Evolutionary conservation across 1,140 invertebrate species (phyloP), one percentile per base, ranked within the genome.

Genomic region (Trachymyrmex septentrionalis): DNA sequence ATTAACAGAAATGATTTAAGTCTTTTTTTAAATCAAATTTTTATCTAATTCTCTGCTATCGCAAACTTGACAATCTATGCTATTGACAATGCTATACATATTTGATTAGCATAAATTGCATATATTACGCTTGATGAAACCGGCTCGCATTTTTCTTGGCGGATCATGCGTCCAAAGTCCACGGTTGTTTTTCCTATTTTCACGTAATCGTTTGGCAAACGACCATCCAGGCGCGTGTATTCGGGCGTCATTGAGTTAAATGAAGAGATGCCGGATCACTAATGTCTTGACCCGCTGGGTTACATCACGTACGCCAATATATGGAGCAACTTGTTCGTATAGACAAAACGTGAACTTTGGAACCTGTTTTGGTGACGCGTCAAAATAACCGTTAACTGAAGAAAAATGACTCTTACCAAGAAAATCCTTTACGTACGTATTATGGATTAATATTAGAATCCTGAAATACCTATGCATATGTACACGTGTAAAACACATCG

Each of bases 171-270:
- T 72, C 1, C 88, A 84, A 90, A 90, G 87, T 90, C 87, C 88
- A 87, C 30, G 3, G 48, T 81, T 72, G 66, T 84, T 84, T 87
- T 88, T 77, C 24, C 72, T 78, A 88, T 82, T 89, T 89, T 50
- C 50, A 57, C 24, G 50, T 55, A 50, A 34, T 71, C 72, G 30
- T 84, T 90, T 73, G 85, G 78, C 72, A 63, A 73, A 72, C 69
- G 48, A 27, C 9, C 24, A 44, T n/a, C 10, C 76, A 50, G 55
- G 3, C 57, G 27, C 63, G n/a, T 44, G 44, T 27, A 55, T 30
- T 50, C 30, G 50, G 21, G 21, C 30, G 82, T 88, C 71, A 82
- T 86, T 82, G 48, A 71, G 63, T 80, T 88, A 66, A 64, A 66
- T 66, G 21, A 44, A 30, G 24, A 38, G 67, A 88, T 34, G 63